A percentile compares a stretch with the other conserved stretches of the same genome.
Evolutionary conservation across 2,888 invertebrate genomes (phyloP).

Genomic region (Microplitis manilae): DNA sequence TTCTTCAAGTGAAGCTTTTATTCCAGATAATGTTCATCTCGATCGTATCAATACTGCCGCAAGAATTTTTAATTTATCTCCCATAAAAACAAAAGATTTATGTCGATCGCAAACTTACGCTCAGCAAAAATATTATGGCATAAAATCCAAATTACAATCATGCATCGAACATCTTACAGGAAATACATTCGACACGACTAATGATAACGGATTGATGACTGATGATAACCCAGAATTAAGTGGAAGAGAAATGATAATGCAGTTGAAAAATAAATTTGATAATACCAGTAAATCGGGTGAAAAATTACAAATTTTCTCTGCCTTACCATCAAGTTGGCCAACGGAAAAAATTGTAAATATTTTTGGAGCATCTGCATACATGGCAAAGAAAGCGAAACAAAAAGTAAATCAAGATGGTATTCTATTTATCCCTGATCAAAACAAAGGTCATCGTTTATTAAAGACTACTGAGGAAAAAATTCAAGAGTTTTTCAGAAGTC

Average conservation of each 20-base stretch:
- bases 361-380: slow-evolving; percentile 22
- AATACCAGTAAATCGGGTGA: slow-evolving; percentile 16
- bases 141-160: slow-evolving; percentile 23
- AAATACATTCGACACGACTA: neutral
- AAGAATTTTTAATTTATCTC: too few species aligned
- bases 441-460: neutral
- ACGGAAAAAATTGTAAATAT: slow-evolving; percentile 25
- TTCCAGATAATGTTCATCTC: neutral
- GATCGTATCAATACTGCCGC: too few species aligned
- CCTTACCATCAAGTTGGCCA: slow-evolving; percentile 22
- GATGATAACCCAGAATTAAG: slow-evolving; percentile 18
- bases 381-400: slow-evolving; percentile 20
- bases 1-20: neutral
- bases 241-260: slow-evolving; percentile 13
- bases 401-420: slow-evolving; percentile 25
- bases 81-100: slow-evolving; percentile 4
- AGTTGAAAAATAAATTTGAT: slow-evolving; percentile 17
- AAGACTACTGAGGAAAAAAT: too few species aligned
- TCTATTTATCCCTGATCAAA: slow-evolving; percentile 15
- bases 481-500: too few species aligned
- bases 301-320: slow-evolving; percentile 20
- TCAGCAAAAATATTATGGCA: slow-evolving; percentile 12
- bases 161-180: slow-evolving; percentile 9
- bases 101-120: slow-evolving; percentile 25
- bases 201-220: neutral